Evolutionary conservation across 2,797 vertebrate species (phyloP).

Genomic region (Ctenopoma kingsleyae): DNA sequence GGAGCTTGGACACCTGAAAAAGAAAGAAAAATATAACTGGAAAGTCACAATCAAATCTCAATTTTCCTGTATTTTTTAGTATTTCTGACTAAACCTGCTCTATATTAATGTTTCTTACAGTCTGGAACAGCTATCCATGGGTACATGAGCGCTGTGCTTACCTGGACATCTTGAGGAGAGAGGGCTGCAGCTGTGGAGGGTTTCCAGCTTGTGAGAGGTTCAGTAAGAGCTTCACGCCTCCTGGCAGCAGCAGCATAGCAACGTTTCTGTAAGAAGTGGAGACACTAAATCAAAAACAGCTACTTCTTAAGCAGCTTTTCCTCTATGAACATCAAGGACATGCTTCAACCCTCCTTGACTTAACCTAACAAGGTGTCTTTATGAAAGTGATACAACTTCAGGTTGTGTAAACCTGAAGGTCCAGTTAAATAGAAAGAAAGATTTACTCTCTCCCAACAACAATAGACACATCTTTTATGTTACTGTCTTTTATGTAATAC

Average conservation of each 20-base stretch:
- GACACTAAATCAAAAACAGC: constrained; percentile 4
- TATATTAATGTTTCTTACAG: neutral
- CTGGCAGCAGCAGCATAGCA: constrained; percentile 77
- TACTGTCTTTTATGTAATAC: too few species aligned
- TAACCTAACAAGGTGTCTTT: neutral
- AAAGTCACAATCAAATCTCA: neutral
- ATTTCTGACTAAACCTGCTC: neutral
- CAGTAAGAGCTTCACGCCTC: constrained; percentile 64
- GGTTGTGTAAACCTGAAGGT: neutral
- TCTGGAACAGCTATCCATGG: neutral
- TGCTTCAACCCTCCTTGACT: neutral
- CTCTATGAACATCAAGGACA: neutral
- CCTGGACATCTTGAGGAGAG: constrained; percentile 77
- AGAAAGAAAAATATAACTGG: neutral
- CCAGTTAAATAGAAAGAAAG: neutral
- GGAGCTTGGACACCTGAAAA: constrained; percentile 87
- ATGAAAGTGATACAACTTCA: neutral
- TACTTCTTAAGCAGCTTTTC: neutral
- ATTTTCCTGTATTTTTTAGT: neutral
- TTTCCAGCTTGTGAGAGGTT: constrained; percentile 55
- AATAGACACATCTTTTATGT: neutral
- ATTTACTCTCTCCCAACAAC: neutral
- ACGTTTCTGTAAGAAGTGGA: constrained; percentile 70
- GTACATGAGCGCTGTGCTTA: constrained; percentile 22
- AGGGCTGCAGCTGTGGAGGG: constrained; percentile 28